phyloP scores from a whole-genome alignment of 2,113 vertebrate species.

The Centropus unirufus region DNA sequence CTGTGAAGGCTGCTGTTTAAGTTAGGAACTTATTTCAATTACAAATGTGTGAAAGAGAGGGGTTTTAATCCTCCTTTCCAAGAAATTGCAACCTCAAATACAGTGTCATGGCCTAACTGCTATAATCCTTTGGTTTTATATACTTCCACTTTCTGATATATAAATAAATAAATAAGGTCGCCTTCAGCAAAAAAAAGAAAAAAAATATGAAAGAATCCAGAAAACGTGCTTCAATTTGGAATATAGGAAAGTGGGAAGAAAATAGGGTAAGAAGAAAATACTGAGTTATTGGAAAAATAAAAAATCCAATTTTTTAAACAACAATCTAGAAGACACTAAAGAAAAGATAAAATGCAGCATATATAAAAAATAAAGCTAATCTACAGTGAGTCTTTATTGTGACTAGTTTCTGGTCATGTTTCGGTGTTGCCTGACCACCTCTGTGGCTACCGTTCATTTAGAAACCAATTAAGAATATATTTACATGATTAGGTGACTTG shows the following conservation, averaged over 20 bases:
- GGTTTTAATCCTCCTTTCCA: neutral
- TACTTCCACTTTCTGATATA: neutral
- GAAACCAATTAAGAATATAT: neutral
- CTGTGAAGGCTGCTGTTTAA: neutral
- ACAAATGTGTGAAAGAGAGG: neutral
- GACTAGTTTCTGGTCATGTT: neutral
- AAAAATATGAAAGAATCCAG: neutral
- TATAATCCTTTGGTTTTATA: neutral
- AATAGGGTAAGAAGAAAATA: neutral
- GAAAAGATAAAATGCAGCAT: neutral
- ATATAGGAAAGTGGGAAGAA: neutral
- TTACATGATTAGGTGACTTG: neutral
- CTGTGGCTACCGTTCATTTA: neutral
- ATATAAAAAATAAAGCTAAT: neutral
- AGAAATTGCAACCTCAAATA: neutral
- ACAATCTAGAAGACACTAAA: neutral
- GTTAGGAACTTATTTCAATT: neutral
- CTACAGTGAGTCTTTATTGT: neutral
- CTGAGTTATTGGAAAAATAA: neutral
- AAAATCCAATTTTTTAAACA: neutral
- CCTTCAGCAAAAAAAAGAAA: neutral
- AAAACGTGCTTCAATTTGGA: neutral
- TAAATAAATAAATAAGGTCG: too few species aligned
- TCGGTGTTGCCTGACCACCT: neutral
- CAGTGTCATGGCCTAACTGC: neutral